phyloP scores from a whole-genome alignment of 2,797 vertebrate genomes.

The Telmatherina bonti region DNA sequence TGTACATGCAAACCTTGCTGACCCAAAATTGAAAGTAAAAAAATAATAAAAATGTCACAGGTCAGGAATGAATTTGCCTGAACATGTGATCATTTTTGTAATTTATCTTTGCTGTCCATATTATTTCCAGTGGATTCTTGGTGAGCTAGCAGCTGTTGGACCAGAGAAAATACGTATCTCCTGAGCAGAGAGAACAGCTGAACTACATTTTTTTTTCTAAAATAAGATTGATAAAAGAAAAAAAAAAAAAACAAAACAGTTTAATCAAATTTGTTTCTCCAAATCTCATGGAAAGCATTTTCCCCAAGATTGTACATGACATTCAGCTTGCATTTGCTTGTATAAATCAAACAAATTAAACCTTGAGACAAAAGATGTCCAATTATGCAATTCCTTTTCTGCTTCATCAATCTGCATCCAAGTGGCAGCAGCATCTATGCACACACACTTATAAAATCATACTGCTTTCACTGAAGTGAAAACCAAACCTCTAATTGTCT shows the following conservation, averaged over 20 bases:
- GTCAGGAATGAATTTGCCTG: background rate
- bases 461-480: conserved; percentile 53
- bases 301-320: background rate
- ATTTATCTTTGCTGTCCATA: background rate
- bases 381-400: background rate
- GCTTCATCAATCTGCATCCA: conserved; percentile 12
- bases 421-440: conserved; percentile 12
- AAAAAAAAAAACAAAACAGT: conserved; percentile 19
- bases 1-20: too few species aligned
- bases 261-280: conserved; percentile 1
- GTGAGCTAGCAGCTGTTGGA: conserved; percentile 25
- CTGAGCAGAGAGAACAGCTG: conserved; percentile 28
- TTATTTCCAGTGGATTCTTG: background rate
- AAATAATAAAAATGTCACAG: too few species aligned
- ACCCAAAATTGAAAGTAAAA: too few species aligned
- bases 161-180: conserved; percentile 15
- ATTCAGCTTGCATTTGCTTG: background rate
- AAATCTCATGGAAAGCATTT: background rate
- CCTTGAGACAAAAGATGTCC: background rate
- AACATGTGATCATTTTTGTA: conserved; percentile 4
- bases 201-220: conserved; percentile 15
- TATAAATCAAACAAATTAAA: background rate
- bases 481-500: conserved; percentile 69
- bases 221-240: conserved; percentile 15
- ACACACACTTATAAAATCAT: conserved; percentile 29